These are phyloP conservation scores for Phrynosoma blainvillii DNA, from an alignment of 2,113 vertebrate species.

Conservation along the genomic window DNA sequence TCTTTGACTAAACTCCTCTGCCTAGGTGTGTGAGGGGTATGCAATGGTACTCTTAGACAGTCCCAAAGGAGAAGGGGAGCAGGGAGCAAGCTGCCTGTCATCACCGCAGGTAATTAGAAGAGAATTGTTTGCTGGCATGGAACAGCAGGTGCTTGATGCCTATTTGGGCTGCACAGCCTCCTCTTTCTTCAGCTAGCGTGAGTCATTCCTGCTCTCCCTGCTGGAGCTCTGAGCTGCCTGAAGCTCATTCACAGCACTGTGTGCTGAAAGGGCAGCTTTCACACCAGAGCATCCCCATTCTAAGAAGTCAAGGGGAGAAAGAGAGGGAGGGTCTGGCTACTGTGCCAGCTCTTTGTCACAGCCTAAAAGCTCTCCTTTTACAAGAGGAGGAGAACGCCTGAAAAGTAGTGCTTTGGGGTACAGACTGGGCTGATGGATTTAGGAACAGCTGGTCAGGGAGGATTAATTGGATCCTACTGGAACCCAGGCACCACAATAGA, in stretches of 20 bases:
- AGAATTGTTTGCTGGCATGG: rapidly evolving
- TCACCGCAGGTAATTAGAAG: rapidly evolving
- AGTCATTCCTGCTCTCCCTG: rapidly evolving
- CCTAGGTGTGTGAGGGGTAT: too few species aligned
- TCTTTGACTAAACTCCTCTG: background rate
- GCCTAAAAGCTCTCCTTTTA: background rate
- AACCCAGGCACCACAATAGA: background rate
- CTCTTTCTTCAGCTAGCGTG: background rate
- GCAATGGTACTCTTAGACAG: background rate
- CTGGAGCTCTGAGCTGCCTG: rapidly evolving
- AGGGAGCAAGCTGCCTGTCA: rapidly evolving
- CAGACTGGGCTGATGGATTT: background rate
- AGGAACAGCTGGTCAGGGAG: background rate
- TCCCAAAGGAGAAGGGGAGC: background rate
- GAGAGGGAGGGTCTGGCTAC: background rate
- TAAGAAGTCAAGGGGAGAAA: background rate
- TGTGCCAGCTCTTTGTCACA: background rate
- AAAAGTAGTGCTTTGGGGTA: rapidly evolving
- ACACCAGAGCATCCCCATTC: rapidly evolving
- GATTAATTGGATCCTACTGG: conserved; percentile 9
- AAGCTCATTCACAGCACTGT: rapidly evolving
- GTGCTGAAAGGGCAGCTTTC: background rate
- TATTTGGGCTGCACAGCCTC: rapidly evolving
- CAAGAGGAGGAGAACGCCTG: rapidly evolving
- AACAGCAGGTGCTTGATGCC: background rate